Evolutionary conservation across 2,888 invertebrate species (phyloP), one percentile per base, ranked within the genome.

Genomic region (Tetheella fluctuosa): DNA sequence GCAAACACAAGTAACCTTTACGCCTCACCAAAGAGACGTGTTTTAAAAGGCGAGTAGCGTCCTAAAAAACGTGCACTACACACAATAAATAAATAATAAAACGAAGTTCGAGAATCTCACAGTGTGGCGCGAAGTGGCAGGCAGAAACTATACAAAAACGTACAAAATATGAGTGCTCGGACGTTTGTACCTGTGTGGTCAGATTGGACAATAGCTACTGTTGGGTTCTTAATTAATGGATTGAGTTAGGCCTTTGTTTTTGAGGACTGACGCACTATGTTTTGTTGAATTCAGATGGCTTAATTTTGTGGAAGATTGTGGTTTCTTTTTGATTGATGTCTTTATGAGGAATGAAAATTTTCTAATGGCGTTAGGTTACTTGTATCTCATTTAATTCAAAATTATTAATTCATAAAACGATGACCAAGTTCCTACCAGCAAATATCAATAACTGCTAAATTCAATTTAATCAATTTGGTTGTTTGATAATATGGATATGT

Each of bases 51-150:
- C 79, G 85, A 78, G 82, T 77, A 76, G 70, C 79, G 67, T 60
- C 77, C 79, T 76, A 77, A 80, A 79, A 78, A 72, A 62, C 64
- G 59, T 63, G 65, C 64, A 64, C 68, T 65, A 65, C 67, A 70
- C 71, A 71, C 69, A 74, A 81, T 76, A 80, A 78, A 77, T 73
- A 80, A 77, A 73, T 75, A 83, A 79, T 74, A 77, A 76, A 77
- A 72, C 70, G 62, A 63, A 61, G 64, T 60, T 64, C 71, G 80
- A 86, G 85, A 88, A 86, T 88, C 81, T 87, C 84, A 70, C 87
- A 79, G 85, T 85, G 77, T 83, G 85, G 81, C 84, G 87, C 76
- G 87, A 88, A 88, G 86, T 83, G 86, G 73, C 64, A 65, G 68
- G 60, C 69, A 65, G 69, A 69, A 67, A 63, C 64, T 61, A 72